These are phyloP conservation scores for Oreotrochilus melanogaster DNA, from an alignment of 2,113 vertebrate species.

Conservation along the genomic window DNA sequence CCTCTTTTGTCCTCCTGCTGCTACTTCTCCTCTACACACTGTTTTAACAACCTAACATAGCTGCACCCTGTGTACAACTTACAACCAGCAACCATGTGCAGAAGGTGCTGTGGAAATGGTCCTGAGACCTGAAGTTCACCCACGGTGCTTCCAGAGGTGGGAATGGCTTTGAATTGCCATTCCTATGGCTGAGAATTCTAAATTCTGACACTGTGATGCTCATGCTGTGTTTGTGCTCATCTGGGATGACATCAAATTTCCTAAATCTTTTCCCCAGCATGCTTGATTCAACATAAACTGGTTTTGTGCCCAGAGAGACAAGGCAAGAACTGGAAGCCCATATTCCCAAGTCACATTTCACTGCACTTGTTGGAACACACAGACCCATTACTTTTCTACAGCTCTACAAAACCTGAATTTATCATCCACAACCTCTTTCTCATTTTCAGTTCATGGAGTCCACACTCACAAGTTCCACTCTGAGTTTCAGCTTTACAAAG, in stretches of 20 bases:
- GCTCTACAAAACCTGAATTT: not conserved
- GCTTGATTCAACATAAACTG: not conserved
- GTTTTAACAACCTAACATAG: not conserved
- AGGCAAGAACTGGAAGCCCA: not conserved
- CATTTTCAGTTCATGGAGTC: not conserved
- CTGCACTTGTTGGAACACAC: not conserved
- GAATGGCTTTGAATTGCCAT: not conserved
- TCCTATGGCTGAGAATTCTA: not conserved
- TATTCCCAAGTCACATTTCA: not conserved
- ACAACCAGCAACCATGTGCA: not conserved
- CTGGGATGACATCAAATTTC: not conserved
- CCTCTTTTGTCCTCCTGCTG: not conserved
- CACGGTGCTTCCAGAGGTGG: not conserved
- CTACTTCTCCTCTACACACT: not conserved
- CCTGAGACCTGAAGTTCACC: not conserved
- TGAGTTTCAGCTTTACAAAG: not conserved
- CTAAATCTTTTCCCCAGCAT: not conserved
- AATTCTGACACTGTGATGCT: not conserved
- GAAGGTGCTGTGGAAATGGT: not conserved
- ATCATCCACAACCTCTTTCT: not conserved
- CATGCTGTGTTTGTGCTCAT: not conserved
- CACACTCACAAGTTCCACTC: not conserved
- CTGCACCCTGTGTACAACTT: accelerated
- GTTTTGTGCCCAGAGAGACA: not conserved
- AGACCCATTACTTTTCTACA: accelerated